Percentiles rank a stretch among this genome's conserved stretches.
Evolutionary conservation across 2,113 vertebrate genomes (phyloP).

Genomic region (Dromaius novaehollandiae): DNA sequence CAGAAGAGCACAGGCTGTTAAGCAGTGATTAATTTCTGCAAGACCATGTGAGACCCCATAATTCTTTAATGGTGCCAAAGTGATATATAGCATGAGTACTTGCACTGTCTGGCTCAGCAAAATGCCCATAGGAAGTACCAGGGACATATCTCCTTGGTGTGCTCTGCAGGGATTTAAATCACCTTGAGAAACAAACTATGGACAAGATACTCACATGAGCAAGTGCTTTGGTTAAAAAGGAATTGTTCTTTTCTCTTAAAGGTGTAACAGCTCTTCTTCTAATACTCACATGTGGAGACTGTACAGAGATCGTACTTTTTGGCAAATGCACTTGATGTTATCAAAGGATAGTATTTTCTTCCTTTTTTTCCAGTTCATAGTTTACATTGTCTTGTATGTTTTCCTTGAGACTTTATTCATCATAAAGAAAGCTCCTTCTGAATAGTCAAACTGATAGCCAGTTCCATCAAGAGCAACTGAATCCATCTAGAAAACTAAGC

Average conservation of each 20-base stretch:
- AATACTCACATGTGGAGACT: not conserved
- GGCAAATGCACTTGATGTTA: not conserved
- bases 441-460: constrained; percentile 44
- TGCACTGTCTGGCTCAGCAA: constrained; percentile 71
- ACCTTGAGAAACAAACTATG: constrained; percentile 65
- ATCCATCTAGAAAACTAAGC: constrained; percentile 43
- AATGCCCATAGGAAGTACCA: constrained; percentile 48
- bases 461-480: constrained; percentile 38
- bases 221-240: not conserved
- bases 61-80: constrained; percentile 73
- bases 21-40: constrained; percentile 78
- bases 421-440: constrained; percentile 36
- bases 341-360: not conserved
- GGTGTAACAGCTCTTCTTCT: not conserved
- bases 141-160: constrained; percentile 24
- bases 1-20: constrained; percentile 70
- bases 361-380: not conserved
- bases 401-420: constrained; percentile 34
- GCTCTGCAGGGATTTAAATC: constrained; percentile 64
- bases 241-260: constrained; percentile 16
- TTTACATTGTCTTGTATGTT: not conserved
- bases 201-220: not conserved
- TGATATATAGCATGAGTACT: constrained; percentile 66
- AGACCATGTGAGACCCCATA: constrained; percentile 58
- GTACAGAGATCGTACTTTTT: not conserved